Evolutionary conservation across 2,888 invertebrate species (phyloP).

Genomic region (Prosopocoilus inquinatus): DNA sequence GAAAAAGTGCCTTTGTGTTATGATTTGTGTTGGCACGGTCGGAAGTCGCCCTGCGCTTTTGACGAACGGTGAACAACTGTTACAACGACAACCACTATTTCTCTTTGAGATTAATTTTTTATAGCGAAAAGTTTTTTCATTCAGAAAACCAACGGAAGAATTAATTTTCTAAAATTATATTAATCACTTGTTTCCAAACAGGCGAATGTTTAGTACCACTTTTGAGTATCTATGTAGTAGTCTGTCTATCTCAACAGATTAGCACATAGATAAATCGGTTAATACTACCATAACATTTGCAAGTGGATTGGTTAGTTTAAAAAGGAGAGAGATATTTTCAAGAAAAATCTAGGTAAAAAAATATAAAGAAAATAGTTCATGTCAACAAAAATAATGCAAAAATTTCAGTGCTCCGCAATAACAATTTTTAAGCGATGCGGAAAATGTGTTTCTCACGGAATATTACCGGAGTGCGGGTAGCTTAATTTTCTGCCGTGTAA

Average conservation of each 20-base stretch:
- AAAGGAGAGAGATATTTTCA: too few species aligned
- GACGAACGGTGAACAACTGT: not conserved
- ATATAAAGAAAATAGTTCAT: not conserved
- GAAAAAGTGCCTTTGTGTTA: constrained; percentile 1
- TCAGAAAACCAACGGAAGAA: too few species aligned
- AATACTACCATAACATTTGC: too few species aligned
- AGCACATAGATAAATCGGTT: too few species aligned
- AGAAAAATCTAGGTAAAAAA: not conserved
- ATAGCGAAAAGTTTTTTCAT: too few species aligned
- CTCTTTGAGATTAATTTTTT: too few species aligned
- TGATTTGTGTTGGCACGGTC: constrained; percentile 10
- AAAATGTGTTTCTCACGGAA: constrained; percentile 43
- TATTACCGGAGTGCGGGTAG: constrained; percentile 27
- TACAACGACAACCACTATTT: not conserved
- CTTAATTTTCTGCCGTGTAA: constrained; percentile 46
- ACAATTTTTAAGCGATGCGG: constrained; percentile 38
- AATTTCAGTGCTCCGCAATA: constrained; percentile 7
- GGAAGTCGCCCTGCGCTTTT: constrained; percentile 1
- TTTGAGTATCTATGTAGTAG: too few species aligned
- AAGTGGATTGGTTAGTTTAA: too few species aligned
- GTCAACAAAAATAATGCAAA: constrained; percentile 2
- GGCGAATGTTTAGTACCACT: too few species aligned
- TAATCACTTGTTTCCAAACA: too few species aligned
- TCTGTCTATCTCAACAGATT: too few species aligned
- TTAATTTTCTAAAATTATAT: too few species aligned